A percentile compares a stretch with the other conserved stretches of the same genome.
phyloP scores from a whole-genome alignment of 1,140 invertebrate genomes.

The Sminthurides bifidus region DNA sequence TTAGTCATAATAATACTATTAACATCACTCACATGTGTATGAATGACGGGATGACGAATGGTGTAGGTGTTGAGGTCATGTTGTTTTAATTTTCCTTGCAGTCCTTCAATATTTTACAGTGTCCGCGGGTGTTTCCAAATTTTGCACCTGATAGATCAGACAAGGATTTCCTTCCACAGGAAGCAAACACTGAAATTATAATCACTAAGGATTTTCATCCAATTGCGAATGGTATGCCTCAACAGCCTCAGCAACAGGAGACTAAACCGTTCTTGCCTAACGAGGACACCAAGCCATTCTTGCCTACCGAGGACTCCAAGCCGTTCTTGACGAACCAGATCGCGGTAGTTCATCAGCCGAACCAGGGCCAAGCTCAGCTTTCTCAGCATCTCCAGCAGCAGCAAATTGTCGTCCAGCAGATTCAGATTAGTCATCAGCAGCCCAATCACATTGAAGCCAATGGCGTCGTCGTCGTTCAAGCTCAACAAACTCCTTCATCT shows the following conservation, averaged over 20 bases:
- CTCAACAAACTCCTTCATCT: no score
- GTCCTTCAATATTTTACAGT: conserved; percentile 13
- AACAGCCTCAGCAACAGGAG: conserved; percentile 5
- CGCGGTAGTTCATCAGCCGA: background rate
- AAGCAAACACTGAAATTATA: no score
- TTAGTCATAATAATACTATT: no score
- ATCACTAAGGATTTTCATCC: conserved; percentile 9
- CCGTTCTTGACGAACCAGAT: background rate
- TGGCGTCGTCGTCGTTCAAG: no score
- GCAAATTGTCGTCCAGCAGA: background rate
- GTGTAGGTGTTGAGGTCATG: background rate
- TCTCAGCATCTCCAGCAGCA: background rate
- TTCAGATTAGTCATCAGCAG: background rate
- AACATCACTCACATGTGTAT: no score
- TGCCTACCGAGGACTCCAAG: background rate
- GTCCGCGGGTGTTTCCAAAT: conserved; percentile 9
- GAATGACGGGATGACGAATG: background rate
- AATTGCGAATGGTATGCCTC: conserved; percentile 5
- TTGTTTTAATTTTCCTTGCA: background rate
- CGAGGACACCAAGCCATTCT: background rate
- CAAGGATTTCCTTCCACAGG: conserved; percentile 11
- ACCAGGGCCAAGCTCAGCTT: background rate
- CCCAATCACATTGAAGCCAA: no score
- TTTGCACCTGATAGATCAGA: background rate
- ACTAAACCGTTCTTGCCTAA: background rate